Base-by-base conservation (phyloP, 2,113 vertebrate genomes). In the Tautogolabrus adspersus region DNA sequence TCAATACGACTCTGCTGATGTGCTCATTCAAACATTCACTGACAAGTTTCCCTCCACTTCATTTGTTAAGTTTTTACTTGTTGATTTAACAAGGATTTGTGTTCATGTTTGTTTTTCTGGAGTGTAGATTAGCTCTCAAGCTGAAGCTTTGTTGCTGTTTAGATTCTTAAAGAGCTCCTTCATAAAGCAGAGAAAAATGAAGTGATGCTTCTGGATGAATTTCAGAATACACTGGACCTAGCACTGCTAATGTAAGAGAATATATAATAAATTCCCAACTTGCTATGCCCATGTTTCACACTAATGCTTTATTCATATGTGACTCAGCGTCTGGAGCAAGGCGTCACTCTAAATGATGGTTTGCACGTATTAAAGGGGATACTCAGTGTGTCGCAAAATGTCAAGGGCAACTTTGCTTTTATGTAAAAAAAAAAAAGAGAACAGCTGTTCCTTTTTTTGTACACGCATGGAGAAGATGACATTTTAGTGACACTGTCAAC, bases 361-460 rank as follows among this genome's bases (percentile, higher is more conserved):
- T 47, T 68, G 58, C 66, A 63, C 67, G 68, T 79, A 79, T 87
- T 84, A 87, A 82, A 80, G 63, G 52, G 64, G 62, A 75, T 42
- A 78, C 74, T 83, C 71, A 66, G 71, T 59, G 38, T 38, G 68
- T 79, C 6, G n/a, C 52, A 62, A 87, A 90, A 91, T 88, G 87
- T 89, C 90, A 90, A 91, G 87, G 88, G 72, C 85, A 89, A 78
- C 68, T 83, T 79, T 21, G 59, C 51, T 59, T 75, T 80, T 58
- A 77, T 83, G 77, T 75, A 72, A 76, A 75, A 81, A 55, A 68
- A 21, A 79, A 77, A 23, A 21, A 11, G 72, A 34, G 30, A 34
- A 34, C 4, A 34, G 30, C 30, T 34, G 30, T 34, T 34, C 30
- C 6, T 34, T 34, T 34, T 56, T 26, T 34, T 23, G 64, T 71